Evolutionary conservation across 37 sponge, comb jelly and placozoan species (phyloP).

Genomic region (Beroe forskalii): DNA sequence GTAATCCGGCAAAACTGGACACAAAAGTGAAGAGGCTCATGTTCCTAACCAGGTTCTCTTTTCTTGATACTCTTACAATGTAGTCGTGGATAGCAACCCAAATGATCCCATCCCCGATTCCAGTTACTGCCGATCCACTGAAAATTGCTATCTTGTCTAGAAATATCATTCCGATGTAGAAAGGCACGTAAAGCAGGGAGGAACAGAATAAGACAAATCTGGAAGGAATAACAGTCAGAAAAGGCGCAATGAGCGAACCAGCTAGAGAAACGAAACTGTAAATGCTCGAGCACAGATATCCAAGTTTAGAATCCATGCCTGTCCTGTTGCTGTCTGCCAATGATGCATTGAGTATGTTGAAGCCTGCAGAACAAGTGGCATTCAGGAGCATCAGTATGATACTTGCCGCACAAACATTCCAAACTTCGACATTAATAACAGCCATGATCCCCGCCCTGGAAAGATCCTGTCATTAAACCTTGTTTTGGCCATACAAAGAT

Average conservation of each 20-base stretch:
- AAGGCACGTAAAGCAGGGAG: no score
- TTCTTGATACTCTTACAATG: no score
- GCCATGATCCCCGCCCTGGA: no score
- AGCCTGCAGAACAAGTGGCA: not conserved
- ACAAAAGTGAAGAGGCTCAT: no score
- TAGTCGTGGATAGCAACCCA: conserved; percentile 23
- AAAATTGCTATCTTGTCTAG: not conserved
- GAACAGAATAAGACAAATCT: no score
- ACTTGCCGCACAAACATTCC: conserved; percentile 1
- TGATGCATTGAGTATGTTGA: not conserved
- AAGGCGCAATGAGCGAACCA: conserved; percentile 6
- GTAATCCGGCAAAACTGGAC: no score
- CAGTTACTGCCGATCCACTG: not conserved
- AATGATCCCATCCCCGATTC: not conserved
- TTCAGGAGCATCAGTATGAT: not conserved
- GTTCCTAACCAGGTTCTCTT: no score
- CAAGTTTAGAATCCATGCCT: not conserved
- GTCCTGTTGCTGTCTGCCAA: no score
- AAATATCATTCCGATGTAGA: not conserved
- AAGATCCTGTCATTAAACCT: no score
- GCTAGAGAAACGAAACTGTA: not conserved
- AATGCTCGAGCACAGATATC: conserved; percentile 8
- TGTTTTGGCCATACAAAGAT: no score
- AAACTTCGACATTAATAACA: not conserved
- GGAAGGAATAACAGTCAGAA: not conserved